Conservation (phyloP, 2,113 vertebrate species). For the Siphamia tubifer region DNA sequence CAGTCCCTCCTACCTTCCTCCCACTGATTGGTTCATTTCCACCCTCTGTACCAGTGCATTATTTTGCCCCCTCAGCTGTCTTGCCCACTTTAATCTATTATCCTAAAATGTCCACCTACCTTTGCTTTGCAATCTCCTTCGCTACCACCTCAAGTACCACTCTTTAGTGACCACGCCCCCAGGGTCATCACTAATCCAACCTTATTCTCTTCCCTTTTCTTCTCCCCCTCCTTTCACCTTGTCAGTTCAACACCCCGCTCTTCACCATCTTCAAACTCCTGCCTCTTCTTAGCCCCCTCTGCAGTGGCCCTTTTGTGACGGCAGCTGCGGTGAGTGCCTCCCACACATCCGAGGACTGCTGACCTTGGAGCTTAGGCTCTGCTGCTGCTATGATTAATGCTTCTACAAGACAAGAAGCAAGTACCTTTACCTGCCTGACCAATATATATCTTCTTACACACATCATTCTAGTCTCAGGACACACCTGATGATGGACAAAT, state of each 20-base stretch:
- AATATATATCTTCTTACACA: constrained; percentile 67
- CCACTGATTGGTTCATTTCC: constrained; percentile 37
- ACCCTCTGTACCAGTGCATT: constrained; percentile 37
- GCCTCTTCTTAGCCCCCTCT: constrained; percentile 35
- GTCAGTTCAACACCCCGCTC: constrained; percentile 52
- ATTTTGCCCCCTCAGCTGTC: constrained; percentile 30
- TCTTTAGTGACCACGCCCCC: constrained; percentile 45
- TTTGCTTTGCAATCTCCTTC: constrained; percentile 57
- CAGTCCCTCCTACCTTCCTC: constrained; percentile 32
- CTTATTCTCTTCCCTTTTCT: constrained; percentile 27
- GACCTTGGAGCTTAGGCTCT: constrained; percentile 72
- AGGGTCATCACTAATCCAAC: constrained; percentile 44
- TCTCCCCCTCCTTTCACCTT: constrained; percentile 55
- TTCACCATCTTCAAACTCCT: constrained; percentile 32
- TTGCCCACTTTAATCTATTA: constrained; percentile 65
- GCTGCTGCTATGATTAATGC: constrained; percentile 78
- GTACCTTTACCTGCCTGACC: constrained; percentile 61
- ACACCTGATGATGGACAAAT: constrained; percentile 66
- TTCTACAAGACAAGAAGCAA: constrained; percentile 74
- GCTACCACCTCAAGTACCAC: constrained; percentile 43
- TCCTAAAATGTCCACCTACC: constrained; percentile 68
- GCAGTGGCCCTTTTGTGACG: constrained; percentile 33
- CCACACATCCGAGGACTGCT: constrained; percentile 64
- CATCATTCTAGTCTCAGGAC: constrained; percentile 57
- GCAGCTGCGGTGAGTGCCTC: constrained; percentile 60